These are phyloP conservation scores for Hozukius guyotensis DNA, from an alignment of 2,797 vertebrate genomes.

Conservation along the genomic window DNA sequence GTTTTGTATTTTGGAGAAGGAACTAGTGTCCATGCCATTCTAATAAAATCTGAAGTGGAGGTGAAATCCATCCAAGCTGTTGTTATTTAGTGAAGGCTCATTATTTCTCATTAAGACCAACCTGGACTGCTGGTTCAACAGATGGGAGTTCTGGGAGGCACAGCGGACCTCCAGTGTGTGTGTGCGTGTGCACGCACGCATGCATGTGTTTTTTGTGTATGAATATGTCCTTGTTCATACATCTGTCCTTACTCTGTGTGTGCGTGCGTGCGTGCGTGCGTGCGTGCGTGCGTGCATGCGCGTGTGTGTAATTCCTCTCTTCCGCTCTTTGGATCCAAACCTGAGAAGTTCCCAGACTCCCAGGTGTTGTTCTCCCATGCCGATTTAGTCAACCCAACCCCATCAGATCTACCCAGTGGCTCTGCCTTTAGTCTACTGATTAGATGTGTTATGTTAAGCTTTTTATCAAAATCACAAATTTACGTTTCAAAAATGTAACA, in stretches of 20 bases:
- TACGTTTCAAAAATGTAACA: background rate
- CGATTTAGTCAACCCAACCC: background rate
- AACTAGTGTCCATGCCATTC: conserved; percentile 28
- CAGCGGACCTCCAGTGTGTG: conserved; percentile 35
- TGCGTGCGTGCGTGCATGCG: background rate
- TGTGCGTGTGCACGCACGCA: conserved; percentile 1
- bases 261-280: background rate
- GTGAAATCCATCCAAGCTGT: conserved; percentile 69
- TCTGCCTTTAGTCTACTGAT: background rate
- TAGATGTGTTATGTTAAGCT: background rate
- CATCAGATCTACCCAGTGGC: background rate
- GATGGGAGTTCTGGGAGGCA: conserved; percentile 71
- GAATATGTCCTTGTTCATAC: conserved; percentile 40
- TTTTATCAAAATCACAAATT: background rate
- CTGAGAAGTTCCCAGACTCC: background rate
- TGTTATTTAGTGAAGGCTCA: conserved; percentile 76
- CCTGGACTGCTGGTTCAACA: conserved; percentile 75
- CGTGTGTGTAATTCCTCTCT: background rate
- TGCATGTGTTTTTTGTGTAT: background rate
- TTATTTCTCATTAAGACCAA: conserved; percentile 79
- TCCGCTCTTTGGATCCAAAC: background rate
- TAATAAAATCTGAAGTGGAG: conserved; percentile 67
- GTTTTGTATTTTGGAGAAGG: conserved; percentile 39
- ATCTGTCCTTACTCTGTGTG: background rate
- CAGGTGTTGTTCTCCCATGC: conserved; percentile 9